Conservation (phyloP, 2,113 vertebrate species). For the Psilopogon haemacephalus region DNA sequence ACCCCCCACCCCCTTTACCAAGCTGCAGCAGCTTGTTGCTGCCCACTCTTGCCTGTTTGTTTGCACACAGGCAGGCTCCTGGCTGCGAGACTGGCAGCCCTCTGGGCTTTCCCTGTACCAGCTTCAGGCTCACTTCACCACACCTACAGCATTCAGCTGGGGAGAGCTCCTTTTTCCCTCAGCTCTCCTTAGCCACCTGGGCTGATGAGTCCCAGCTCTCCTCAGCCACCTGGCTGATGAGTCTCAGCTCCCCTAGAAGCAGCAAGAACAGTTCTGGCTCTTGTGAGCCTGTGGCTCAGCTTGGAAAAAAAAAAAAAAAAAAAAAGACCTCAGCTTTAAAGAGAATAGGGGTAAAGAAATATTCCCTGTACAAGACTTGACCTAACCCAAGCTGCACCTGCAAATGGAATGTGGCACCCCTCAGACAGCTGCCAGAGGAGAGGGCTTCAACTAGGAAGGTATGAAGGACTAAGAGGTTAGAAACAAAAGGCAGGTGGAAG, state of each 20-base stretch:
- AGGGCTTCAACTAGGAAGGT: neutral
- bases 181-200: neutral
- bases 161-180: neutral
- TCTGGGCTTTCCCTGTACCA: neutral
- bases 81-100: neutral
- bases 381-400: neutral
- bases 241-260: neutral
- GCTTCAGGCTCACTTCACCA: neutral
- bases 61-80: neutral
- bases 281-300: neutral
- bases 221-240: neutral
- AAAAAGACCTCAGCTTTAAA: neutral
- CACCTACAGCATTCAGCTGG: fast-evolving
- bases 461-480: neutral
- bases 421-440: neutral
- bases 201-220: neutral
- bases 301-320: neutral
- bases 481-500: neutral
- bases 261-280: neutral
- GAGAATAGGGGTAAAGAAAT: neutral
- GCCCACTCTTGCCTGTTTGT: neutral
- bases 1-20: neutral
- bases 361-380: neutral
- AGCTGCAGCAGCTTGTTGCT: neutral
- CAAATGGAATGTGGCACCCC: neutral